Conservation (phyloP, 2,888 invertebrate species). For the Nephrotoma guestfalica region DNA sequence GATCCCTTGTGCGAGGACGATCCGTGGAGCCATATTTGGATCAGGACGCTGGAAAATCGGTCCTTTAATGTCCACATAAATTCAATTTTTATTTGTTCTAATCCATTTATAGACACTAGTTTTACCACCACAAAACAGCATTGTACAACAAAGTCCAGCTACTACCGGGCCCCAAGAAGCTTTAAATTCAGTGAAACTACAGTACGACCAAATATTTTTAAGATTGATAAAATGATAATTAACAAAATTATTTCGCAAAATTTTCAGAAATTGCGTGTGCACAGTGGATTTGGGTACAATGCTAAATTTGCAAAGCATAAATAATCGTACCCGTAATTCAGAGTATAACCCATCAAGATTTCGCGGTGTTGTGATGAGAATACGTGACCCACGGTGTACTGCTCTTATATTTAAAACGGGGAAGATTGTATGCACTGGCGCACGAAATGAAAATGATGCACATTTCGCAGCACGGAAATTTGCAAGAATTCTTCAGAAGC, state of each 20-base stretch:
- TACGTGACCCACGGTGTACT: conserved; percentile 61
- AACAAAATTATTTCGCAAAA: neutral
- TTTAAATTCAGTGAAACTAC: conserved; percentile 43
- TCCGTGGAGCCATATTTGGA: too few species aligned
- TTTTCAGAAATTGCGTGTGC: conserved; percentile 59
- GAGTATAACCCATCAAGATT: conserved; percentile 73
- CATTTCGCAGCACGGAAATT: conserved; percentile 66
- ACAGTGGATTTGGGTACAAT: conserved; percentile 61
- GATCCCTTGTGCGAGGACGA: too few species aligned
- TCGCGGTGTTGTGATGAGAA: conserved; percentile 70
- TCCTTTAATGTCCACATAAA: neutral
- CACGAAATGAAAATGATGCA: conserved; percentile 62
- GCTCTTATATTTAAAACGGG: conserved; percentile 60
- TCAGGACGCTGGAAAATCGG: too few species aligned
- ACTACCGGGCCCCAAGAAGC: conserved; percentile 41
- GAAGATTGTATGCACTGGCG: conserved; percentile 70
- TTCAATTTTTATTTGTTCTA: neutral
- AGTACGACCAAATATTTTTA: conserved; percentile 31
- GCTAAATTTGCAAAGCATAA: conserved; percentile 56
- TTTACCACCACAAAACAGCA: conserved; percentile 35
- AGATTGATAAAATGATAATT: neutral
- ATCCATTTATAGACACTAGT: neutral
- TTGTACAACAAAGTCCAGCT: conserved; percentile 38
- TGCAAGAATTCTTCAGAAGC: conserved; percentile 66
- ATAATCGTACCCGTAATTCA: conserved; percentile 64